Evolutionary conservation across 2,888 invertebrate genomes (phyloP).

Genomic region (Parnassius mnemosyne): DNA sequence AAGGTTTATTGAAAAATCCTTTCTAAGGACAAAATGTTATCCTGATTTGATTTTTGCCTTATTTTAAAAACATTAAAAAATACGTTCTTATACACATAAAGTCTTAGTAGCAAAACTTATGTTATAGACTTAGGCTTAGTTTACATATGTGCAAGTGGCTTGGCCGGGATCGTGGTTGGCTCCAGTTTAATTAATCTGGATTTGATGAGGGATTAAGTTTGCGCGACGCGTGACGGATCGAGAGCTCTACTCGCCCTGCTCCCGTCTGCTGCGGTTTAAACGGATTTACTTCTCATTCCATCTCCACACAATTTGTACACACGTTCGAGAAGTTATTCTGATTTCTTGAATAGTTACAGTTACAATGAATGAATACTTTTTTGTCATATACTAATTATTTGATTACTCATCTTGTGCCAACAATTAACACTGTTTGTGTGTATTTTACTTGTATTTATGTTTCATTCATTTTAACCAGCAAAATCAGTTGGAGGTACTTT

Average conservation of each 20-base stretch:
- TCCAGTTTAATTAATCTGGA: constrained; percentile 69
- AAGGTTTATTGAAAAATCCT: no score
- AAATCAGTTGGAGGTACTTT: constrained; percentile 19
- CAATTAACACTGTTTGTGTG: no score
- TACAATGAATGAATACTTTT: background rate
- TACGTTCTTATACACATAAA: background rate
- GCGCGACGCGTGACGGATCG: constrained; percentile 75
- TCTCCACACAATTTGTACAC: constrained; percentile 67
- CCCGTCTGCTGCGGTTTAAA: constrained; percentile 68
- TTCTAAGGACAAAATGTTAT: no score
- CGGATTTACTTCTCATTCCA: constrained; percentile 69
- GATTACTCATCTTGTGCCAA: no score
- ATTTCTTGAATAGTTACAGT: constrained; percentile 3
- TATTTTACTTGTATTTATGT: no score
- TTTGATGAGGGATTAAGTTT: constrained; percentile 77
- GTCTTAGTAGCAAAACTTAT: constrained; percentile 29
- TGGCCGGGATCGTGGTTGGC: constrained; percentile 52
- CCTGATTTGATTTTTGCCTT: no score
- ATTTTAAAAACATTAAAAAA: no score
- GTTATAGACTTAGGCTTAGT: constrained; percentile 34
- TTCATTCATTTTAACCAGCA: no score
- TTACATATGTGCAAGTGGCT: constrained; percentile 55
- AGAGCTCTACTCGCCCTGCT: constrained; percentile 54
- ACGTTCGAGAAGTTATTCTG: constrained; percentile 46
- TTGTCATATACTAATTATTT: no score